These are phyloP conservation scores for Hesperia comma DNA, from an alignment of 2,888 invertebrate genomes.

Conservation along the genomic window DNA sequence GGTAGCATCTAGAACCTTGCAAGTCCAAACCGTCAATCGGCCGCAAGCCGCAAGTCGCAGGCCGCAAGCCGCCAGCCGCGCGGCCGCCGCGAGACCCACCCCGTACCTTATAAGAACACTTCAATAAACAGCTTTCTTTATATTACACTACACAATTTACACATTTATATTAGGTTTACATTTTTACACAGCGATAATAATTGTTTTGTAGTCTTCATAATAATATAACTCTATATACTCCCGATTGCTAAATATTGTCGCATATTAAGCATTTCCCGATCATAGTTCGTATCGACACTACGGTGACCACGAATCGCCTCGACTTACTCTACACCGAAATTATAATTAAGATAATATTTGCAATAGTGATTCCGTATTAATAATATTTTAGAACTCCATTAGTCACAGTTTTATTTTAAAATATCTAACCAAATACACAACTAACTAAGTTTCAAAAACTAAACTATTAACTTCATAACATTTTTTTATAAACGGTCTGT, in stretches of 20 bases:
- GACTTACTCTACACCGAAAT: conserved; percentile 44
- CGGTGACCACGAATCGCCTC: conserved; percentile 48
- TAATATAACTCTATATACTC: conserved; percentile 78
- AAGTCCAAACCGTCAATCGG: no score
- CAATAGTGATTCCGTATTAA: conserved; percentile 55
- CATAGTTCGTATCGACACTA: conserved; percentile 59
- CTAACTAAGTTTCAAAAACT: conserved; percentile 63
- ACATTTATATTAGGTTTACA: conserved; percentile 80
- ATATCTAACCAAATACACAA: conserved; percentile 66
- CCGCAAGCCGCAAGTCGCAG: conserved; percentile 37
- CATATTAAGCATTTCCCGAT: conserved; percentile 73
- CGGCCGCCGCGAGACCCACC: conserved; percentile 45
- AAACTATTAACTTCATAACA: conserved; percentile 67
- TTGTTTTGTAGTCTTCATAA: conserved; percentile 79
- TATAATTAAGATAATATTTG: conserved; percentile 52
- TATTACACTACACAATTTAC: conserved; percentile 83
- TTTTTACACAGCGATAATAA: conserved; percentile 83
- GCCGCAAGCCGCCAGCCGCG: conserved; percentile 39
- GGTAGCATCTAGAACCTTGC: no score
- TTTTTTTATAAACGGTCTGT: conserved; percentile 60
- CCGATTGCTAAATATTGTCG: conserved; percentile 83
- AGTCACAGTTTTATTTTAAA: conserved; percentile 63
- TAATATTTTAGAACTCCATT: conserved; percentile 62
- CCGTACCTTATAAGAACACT: conserved; percentile 82
- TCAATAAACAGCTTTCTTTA: conserved; percentile 79